phyloP scores from a whole-genome alignment of 92 coral and sea anemone species.

The Umimayanthus kanabou region DNA sequence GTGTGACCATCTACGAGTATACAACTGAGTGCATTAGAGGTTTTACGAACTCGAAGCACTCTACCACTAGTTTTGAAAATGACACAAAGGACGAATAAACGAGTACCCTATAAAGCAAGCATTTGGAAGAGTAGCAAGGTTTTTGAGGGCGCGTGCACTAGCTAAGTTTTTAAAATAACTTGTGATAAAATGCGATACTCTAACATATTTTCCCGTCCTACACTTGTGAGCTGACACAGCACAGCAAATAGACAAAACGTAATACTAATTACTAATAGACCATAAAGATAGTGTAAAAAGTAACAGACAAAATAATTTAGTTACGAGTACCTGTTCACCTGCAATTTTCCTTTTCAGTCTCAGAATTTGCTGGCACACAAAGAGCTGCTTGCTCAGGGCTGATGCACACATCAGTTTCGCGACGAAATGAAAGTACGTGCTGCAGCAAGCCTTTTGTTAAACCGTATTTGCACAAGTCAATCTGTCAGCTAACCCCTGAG shows the following conservation, averaged over 20 bases:
- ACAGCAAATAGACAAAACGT: too few relatives aligned
- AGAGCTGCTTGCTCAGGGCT: not conserved
- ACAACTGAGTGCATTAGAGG: too few relatives aligned
- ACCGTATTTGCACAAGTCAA: slow-evolving; percentile 12
- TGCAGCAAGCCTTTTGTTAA: not conserved
- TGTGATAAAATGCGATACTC: too few relatives aligned
- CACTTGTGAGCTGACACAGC: not conserved
- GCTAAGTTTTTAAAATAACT: too few relatives aligned
- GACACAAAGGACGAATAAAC: too few relatives aligned
- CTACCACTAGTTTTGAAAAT: too few relatives aligned
- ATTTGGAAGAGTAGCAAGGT: too few relatives aligned
- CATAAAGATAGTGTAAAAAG: not conserved
- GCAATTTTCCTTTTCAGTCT: not conserved
- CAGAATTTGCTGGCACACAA: not conserved
- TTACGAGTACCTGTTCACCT: not conserved
- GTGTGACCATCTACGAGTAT: too few relatives aligned
- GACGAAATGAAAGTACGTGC: slow-evolving; percentile 12
- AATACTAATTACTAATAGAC: too few relatives aligned
- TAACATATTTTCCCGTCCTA: not conserved
- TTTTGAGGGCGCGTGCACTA: not conserved
- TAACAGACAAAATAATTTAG: not conserved
- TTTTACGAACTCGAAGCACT: too few relatives aligned
- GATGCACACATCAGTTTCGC: not conserved
- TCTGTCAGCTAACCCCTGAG: slow-evolving; percentile 26
- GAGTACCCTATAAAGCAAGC: too few relatives aligned